Evolutionary conservation across 2,797 vertebrate genomes (phyloP), one percentile per base, ranked within the genome.

Genomic region (Lacerta bilineata): DNA sequence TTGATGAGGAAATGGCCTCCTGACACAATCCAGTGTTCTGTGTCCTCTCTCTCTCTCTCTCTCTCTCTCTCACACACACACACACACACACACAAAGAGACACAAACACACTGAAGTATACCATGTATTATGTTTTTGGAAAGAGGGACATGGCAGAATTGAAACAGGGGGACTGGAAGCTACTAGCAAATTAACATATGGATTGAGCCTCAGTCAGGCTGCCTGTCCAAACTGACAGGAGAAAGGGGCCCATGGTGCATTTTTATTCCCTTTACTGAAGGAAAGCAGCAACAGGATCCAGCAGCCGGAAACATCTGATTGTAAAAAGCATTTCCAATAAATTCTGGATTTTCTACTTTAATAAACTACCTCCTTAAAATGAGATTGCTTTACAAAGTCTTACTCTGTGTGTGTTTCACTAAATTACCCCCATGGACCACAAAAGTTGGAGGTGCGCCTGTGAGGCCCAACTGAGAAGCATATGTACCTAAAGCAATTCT

Each of bases 241-340:
- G 77, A 89, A 29, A 0, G 0, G 75, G 11, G 71, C 83, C 88
- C 86, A 61, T 61, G 85, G 89, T 90, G 92, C 80, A 91, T 89
- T 93, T 33, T 69, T 82, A 88, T 20, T 91, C 85, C 87, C 87
- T 93, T 93, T 83, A 84, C 25, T 36, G 88, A 87, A 91, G 91
- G 27, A 88, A 91, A 93, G 85, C 80, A 72, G 84, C 87, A 91
- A 88, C 88, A 91, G 83, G 94, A 94, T 94, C 92, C 95, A 94
- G 93, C 90, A 95, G 95, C 90, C 96, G 95, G 95, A 97, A 97
- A 95, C 91, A 95, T 94, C 93, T 95, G 90, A 96, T 61, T 92
- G 75, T 93, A 94, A 96, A 96, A 95, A 93, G 85, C 80, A 89
- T 55, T 95, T 94, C 91, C 93, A 94, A 92, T 91, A 91, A 93